These are phyloP conservation scores for Conops quadrifasciatus DNA, from an alignment of 2,888 invertebrate genomes.

Conservation along the genomic window DNA sequence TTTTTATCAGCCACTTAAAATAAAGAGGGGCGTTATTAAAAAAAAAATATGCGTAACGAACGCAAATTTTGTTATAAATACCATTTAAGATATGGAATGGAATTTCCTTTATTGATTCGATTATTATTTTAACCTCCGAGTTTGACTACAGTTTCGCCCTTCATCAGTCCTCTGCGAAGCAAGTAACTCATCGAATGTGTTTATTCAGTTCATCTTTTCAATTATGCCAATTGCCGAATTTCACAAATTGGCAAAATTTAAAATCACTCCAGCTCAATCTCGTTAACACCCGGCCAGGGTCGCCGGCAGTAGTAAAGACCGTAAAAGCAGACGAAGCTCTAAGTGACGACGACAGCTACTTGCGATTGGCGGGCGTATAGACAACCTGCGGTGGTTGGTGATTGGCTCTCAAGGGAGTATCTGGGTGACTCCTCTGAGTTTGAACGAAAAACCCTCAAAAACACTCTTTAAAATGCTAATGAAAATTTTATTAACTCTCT, in stretches of 20 bases:
- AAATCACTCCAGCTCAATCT: slow-evolving; percentile 1
- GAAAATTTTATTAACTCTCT: slow-evolving; percentile 37
- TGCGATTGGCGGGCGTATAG: not conserved
- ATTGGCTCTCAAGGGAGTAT: not conserved
- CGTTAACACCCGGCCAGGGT: not conserved
- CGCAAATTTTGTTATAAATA: too few relatives aligned
- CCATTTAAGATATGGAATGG: too few relatives aligned
- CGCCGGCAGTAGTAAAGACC: not conserved
- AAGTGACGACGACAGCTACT: slow-evolving; percentile 12
- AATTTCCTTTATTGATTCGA: too few relatives aligned
- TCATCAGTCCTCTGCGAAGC: not conserved
- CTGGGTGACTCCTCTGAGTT: slow-evolving; percentile 1
- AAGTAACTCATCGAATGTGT: not conserved
- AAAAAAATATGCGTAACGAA: too few relatives aligned
- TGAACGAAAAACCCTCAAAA: slow-evolving; percentile 16
- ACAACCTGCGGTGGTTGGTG: not conserved
- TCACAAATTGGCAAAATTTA: slow-evolving; percentile 19
- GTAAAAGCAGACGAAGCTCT: not conserved
- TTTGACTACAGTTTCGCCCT: not conserved
- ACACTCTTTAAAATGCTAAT: slow-evolving; percentile 33
- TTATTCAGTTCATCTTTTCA: slow-evolving; percentile 15
- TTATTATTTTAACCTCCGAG: too few relatives aligned
- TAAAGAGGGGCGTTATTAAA: too few relatives aligned
- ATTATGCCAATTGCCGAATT: slow-evolving; percentile 14
- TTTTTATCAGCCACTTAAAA: too few relatives aligned